Conservation (phyloP, 2,888 invertebrate genomes). For the Drosophila acutilabella region DNA sequence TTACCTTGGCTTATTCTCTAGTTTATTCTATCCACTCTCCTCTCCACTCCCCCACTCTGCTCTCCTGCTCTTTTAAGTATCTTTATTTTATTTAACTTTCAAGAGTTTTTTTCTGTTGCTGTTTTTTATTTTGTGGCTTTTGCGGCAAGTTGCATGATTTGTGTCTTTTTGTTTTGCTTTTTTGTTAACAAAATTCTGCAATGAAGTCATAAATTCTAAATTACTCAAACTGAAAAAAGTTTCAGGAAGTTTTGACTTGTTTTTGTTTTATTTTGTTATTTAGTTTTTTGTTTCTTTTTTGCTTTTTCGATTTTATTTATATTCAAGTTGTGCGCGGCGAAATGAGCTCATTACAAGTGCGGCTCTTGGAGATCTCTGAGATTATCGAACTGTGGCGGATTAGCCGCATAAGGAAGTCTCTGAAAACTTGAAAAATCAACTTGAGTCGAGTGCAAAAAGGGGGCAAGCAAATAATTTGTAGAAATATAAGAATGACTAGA, state of each 20-base stretch:
- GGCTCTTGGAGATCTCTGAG: conserved; percentile 31
- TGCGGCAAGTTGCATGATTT: conserved; percentile 52
- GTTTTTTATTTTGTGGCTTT: conserved; percentile 25
- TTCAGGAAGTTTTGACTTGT: conserved; percentile 35
- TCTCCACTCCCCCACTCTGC: conserved; percentile 1
- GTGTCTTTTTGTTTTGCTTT: conserved; percentile 36
- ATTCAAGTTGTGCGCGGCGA: conserved; percentile 27
- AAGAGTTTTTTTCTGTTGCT: conserved; percentile 24
- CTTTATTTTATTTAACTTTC: conserved; percentile 47
- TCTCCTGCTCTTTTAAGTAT: conserved; percentile 12
- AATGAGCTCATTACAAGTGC: conserved; percentile 59
- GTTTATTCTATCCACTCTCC: conserved; percentile 10
- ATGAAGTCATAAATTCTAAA: conserved; percentile 74
- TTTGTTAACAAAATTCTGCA: conserved; percentile 47
- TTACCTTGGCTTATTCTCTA: conserved; percentile 34
- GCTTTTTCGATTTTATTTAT: conserved; percentile 15
- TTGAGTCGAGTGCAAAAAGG: conserved; percentile 23
- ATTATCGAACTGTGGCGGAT: conserved; percentile 42
- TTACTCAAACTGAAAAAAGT: conserved; percentile 62
- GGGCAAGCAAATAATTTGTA: background rate
- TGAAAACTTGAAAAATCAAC: conserved; percentile 25
- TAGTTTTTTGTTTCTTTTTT: background rate
- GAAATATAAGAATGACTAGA: background rate
- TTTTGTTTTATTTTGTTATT: background rate
- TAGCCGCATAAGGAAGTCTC: conserved; percentile 33